Conservation (phyloP, 1,140 invertebrate genomes). For the Halictus rubicundus region DNA sequence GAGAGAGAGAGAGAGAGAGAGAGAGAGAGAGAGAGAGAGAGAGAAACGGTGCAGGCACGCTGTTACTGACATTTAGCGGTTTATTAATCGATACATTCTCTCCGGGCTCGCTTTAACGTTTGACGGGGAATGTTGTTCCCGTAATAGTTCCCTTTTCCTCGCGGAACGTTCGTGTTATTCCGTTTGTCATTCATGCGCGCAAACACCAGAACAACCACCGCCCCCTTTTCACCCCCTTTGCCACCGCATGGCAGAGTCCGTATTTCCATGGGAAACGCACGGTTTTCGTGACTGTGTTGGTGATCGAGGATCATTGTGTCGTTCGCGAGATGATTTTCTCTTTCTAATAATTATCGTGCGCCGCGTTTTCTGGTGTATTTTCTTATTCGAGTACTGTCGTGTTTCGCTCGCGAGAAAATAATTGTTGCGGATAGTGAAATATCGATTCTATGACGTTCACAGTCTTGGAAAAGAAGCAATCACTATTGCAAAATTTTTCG, state of each 20-base stretch:
- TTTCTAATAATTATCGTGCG: neutral
- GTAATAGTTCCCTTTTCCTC: constrained; percentile 9
- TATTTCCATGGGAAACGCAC: neutral
- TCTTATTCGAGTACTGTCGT: too few relatives aligned
- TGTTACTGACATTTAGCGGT: constrained; percentile 53
- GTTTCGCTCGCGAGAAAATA: too few relatives aligned
- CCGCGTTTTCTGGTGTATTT: too few relatives aligned
- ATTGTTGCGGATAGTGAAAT: too few relatives aligned
- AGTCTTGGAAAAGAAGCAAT: too few relatives aligned
- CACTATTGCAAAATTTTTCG: too few relatives aligned
- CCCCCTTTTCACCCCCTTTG: too few relatives aligned
- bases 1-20: too few relatives aligned
- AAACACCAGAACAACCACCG: neutral
- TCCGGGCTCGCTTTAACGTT: constrained; percentile 31
- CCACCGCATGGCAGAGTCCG: too few relatives aligned
- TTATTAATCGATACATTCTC: constrained; percentile 51
- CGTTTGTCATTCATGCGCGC: constrained; percentile 27
- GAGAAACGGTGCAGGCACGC: neutral
- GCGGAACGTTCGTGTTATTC: constrained; percentile 10
- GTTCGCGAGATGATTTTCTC: neutral
- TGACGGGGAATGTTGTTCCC: constrained; percentile 34
- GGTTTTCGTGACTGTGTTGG: neutral
- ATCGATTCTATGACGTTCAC: too few relatives aligned
- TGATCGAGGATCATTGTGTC: neutral
- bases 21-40: too few relatives aligned